These are phyloP conservation scores for Pholis gunnellus DNA, from an alignment of 2,113 vertebrate species.

Conservation along the genomic window DNA sequence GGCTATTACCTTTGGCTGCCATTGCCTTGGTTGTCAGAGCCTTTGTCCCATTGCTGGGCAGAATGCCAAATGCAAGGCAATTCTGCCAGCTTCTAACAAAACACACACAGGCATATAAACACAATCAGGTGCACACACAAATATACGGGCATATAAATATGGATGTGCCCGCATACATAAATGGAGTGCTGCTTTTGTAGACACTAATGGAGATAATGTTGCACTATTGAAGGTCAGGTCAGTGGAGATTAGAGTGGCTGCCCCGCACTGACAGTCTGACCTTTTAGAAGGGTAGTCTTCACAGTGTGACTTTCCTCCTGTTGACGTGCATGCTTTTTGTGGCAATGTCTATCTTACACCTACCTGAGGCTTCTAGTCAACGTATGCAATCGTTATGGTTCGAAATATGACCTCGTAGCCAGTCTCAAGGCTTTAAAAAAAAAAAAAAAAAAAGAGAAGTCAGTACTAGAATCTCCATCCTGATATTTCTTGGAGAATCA, in stretches of 20 bases:
- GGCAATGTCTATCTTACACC: conserved; percentile 23
- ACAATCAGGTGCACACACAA: conserved; percentile 24
- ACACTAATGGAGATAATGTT: conserved; percentile 73
- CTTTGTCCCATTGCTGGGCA: conserved; percentile 57
- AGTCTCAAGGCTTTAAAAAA: neutral
- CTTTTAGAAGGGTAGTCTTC: conserved; percentile 76
- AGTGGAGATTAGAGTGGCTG: conserved; percentile 67
- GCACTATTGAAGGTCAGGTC: conserved; percentile 73
- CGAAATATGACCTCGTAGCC: conserved; percentile 12
- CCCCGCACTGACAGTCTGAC: conserved; percentile 73
- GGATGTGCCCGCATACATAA: conserved; percentile 10
- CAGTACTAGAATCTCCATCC: neutral
- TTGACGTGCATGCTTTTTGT: conserved; percentile 39
- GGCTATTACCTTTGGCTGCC: conserved; percentile 59
- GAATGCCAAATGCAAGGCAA: conserved; percentile 56
- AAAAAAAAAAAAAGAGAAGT: neutral
- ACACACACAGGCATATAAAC: conserved; percentile 16
- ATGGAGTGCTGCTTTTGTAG: conserved; percentile 52
- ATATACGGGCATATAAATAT: conserved; percentile 28
- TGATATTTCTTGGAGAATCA: conserved; percentile 7
- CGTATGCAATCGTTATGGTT: conserved; percentile 32
- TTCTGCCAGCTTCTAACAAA: conserved; percentile 21
- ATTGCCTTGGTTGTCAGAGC: conserved; percentile 49
- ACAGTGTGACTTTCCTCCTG: conserved; percentile 45
- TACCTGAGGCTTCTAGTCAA: conserved; percentile 8